phyloP scores from a whole-genome alignment of 2,113 vertebrate genomes.

The Scomber japonicus region DNA sequence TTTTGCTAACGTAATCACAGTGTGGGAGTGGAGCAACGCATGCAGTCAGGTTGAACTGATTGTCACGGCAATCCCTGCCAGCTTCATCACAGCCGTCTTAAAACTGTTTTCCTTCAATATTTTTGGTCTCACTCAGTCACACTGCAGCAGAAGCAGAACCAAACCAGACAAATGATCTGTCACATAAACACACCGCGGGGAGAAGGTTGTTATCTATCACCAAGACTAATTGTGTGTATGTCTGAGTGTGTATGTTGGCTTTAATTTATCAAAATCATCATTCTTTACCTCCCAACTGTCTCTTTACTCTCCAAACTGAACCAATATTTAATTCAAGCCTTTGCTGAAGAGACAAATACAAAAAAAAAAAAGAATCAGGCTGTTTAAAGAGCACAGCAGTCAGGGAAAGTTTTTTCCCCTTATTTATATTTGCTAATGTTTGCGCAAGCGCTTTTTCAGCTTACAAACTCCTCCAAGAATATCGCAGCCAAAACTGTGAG shows the following conservation, averaged over 20 bases:
- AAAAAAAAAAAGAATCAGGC: neutral
- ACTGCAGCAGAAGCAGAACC: conserved; percentile 42
- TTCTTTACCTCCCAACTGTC: neutral
- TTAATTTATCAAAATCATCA: conserved; percentile 10
- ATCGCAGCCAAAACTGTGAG: neutral
- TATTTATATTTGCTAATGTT: conserved; percentile 30
- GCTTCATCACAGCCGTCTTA: conserved; percentile 37
- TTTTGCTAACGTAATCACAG: conserved; percentile 7
- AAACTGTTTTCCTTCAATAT: conserved; percentile 38
- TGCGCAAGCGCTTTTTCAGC: conserved; percentile 3
- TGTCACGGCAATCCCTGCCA: conserved; percentile 11
- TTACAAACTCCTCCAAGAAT: neutral
- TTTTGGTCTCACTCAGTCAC: conserved; percentile 40
- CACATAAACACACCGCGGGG: conserved; percentile 32
- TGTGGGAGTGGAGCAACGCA: conserved; percentile 35
- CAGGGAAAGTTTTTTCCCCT: conserved; percentile 15
- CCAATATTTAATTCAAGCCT: too few relatives aligned
- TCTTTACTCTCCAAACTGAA: conserved; percentile 3
- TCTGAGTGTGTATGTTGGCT: neutral
- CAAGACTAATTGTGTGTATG: conserved; percentile 26
- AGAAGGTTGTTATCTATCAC: conserved; percentile 44
- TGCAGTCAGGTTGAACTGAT: conserved; percentile 49
- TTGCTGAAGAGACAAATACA: conserved; percentile 18
- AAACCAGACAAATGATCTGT: conserved; percentile 57
- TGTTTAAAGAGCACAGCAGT: neutral